Percentiles rank a stretch among this genome's conserved stretches.
phyloP scores from a whole-genome alignment of 2,797 vertebrate genomes.

The Silurus aristotelis region DNA sequence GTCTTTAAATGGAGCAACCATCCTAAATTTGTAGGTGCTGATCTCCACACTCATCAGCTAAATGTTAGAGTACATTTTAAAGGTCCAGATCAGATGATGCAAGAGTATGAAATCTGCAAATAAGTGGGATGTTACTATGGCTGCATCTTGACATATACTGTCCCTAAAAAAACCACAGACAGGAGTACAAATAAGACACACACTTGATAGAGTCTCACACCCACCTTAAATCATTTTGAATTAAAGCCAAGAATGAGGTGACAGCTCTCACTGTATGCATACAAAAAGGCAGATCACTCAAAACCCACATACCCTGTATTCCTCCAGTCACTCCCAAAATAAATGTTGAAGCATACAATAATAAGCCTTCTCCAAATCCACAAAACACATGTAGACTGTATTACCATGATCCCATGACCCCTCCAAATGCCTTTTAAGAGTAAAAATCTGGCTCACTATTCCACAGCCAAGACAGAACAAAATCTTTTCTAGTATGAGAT shows the following conservation, averaged over 20 bases:
- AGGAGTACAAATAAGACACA: neutral
- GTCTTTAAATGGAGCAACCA: neutral
- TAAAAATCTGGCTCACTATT: neutral
- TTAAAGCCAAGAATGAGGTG: neutral
- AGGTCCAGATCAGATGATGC: neutral
- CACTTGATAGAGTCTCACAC: neutral
- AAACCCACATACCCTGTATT: neutral
- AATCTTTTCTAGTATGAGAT: neutral
- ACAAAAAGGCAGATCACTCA: neutral
- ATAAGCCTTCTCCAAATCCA: neutral
- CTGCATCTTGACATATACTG: neutral
- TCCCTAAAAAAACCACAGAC: neutral
- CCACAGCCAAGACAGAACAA: neutral
- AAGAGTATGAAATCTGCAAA: neutral
- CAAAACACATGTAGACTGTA: neutral
- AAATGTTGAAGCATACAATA: neutral
- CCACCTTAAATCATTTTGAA: neutral
- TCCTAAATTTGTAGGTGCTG: neutral
- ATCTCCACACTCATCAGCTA: neutral
- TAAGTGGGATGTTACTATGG: neutral
- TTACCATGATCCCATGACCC: conserved; percentile 4
- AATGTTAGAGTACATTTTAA: neutral
- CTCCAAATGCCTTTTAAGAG: neutral
- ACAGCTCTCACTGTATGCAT: neutral
- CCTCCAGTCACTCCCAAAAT: neutral